Base-by-base conservation (phyloP, 2,888 invertebrate species). In the Lymantria dispar region DNA sequence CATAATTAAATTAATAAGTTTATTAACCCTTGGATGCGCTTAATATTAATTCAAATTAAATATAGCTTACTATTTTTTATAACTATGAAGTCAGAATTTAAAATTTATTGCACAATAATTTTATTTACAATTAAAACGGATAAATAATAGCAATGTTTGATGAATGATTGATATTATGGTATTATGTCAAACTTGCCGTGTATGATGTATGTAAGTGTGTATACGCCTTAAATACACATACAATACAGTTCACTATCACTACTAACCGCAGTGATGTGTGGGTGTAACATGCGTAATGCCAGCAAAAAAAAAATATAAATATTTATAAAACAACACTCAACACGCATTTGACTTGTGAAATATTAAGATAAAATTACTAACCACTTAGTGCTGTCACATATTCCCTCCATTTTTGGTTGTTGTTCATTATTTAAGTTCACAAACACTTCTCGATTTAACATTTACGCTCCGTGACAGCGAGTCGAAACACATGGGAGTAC, bases 301-400 rank as follows among this genome's bases (percentile, higher is more conserved):
- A 48, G 40, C 53, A 29, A 44, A 22, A 51, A 51, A 46, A 51
- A 54, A 64, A 65, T 45, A 53, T 56, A 60, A 58, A 62, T 52
- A 52, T 46, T 56, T 60, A 55, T 49, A 14, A 43, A 52, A 64
- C 33, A 10, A 33, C 8, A 10, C 8, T 29, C 47, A 52, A 42
- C 51, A 59, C 45, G 22, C 22, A 5, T 5, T 3, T 22, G 22
- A 22, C 22, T 22, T 22, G 22, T 22, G 22, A 41, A 13, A 22
- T 47, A 46, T 63, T 64, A 67, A 60, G 62, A 58, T 70, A 29
- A 62, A 39, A 64, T 62, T 64, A 69, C 90, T 76, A 72, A 91
- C 90, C 90, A 77, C 90, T 90, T 78, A 91, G 82, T 62, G 90
- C 90, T 50, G 89, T 81, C 65, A 83, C 81, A 78, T 90, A 91